Evolutionary conservation across 2,797 vertebrate species (phyloP).

Genomic region (Halcyon chelicuti): DNA sequence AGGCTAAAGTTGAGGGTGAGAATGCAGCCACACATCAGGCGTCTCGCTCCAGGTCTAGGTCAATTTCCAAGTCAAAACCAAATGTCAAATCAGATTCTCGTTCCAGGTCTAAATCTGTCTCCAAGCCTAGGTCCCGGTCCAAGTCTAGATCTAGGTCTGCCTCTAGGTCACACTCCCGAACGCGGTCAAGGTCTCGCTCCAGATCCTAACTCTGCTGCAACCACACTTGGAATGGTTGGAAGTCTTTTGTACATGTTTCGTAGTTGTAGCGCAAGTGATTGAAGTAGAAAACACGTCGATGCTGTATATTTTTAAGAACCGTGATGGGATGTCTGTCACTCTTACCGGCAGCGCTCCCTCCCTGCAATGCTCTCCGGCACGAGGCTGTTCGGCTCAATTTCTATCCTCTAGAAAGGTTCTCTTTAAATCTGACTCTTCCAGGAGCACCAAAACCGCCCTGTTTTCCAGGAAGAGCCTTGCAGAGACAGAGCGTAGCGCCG

Average conservation of each 20-base stretch:
- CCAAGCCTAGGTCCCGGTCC: slow-evolving; percentile 80
- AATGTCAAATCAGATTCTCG: slow-evolving; percentile 85
- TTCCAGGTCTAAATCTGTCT: slow-evolving; percentile 85
- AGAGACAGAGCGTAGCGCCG: slow-evolving; percentile 25
- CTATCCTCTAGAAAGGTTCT: not conserved
- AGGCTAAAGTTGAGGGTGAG: slow-evolving; percentile 80
- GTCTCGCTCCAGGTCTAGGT: slow-evolving; percentile 83
- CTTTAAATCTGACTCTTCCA: slow-evolving; percentile 30
- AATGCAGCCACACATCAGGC: slow-evolving; percentile 73
- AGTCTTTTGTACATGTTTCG: slow-evolving; percentile 82
- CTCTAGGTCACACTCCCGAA: slow-evolving; percentile 83
- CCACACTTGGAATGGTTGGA: slow-evolving; percentile 52
- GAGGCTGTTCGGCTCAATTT: slow-evolving; percentile 66
- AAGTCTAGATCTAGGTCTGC: slow-evolving; percentile 84
- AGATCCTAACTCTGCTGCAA: slow-evolving; percentile 77
- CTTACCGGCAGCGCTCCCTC: slow-evolving; percentile 68
- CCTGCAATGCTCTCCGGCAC: slow-evolving; percentile 40
- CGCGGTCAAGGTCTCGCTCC: slow-evolving; percentile 87
- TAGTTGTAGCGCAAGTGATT: slow-evolving; percentile 82
- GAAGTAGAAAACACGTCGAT: slow-evolving; percentile 77
- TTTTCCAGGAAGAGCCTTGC: slow-evolving; percentile 58
- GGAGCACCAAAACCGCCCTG: slow-evolving; percentile 27
- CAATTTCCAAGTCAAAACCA: slow-evolving; percentile 83
- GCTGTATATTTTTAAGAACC: slow-evolving; percentile 80
- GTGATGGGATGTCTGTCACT: slow-evolving; percentile 67